Evolutionary conservation across 2,797 vertebrate genomes (phyloP), one percentile per base, ranked within the genome.

Genomic region (Centroberyx gerrardi): DNA sequence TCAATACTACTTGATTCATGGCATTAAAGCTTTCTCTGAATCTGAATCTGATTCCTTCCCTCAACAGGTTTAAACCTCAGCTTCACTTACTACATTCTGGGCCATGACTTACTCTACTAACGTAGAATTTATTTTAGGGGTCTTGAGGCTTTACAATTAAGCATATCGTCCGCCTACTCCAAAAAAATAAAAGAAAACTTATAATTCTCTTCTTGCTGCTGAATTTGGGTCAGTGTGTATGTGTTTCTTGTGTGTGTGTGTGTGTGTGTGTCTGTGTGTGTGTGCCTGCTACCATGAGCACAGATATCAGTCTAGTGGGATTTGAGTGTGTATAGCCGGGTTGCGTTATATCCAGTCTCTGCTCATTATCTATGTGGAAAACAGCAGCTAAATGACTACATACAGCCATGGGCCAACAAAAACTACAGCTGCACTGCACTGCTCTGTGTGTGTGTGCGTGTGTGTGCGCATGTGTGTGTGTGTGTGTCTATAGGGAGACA

Each of bases 341-440:
- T 61, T 75, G 64, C 84, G 87, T 85, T 85, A 55, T 72, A 66
- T 83, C 65, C 70, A 86, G 83, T 88, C 54, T 82, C 33, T 80
- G 74, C 68, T 87, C 71, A 88, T 84, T 87, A 89, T 90, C 80
- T 74, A 49, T 44, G 44, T 76, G 42, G 14, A 83, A 76, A 88
- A 76, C 70, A 49, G 42, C 56, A 66, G 44, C 72, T 90, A 90
- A 54, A 93, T 84, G 87, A 90, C 80, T 88, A 71, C 63, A 87
- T 51, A 81, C 79, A 91, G 86, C 90, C 86, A 91, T 22, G 60
- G 83, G 86, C 88, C 82, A 91, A 85, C 36, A 89, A 86, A 72
- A 56, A 70, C 54, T 82, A 62, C 84, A 83, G 84, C 7, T 33
- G n/a, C 22, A 22, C 85, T 87, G 76, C 75, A 86, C 72, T 22